Base-by-base conservation (phyloP, 2,888 invertebrate genomes). In the Osmoderma eremita region DNA sequence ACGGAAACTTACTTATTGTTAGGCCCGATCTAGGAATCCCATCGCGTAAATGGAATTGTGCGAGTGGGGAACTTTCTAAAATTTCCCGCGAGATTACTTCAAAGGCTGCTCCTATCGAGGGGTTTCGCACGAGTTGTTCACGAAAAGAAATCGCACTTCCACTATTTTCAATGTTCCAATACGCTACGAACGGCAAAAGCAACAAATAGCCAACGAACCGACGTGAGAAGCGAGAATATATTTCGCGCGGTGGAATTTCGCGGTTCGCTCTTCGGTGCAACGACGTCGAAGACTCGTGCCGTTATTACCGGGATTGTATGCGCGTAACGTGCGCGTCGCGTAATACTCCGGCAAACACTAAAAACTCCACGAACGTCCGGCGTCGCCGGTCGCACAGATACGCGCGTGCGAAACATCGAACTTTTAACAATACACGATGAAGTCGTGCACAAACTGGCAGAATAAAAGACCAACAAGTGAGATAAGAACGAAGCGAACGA, bases 341-440 rank as follows among this genome's bases (percentile, higher is more conserved):
- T 45, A 45, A 45, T 45, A 45, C 17, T 13, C 42, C 45, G 42
- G 58, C 45, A 45, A 45, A 58, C 30, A 58, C 58, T 58, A 58
- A 45, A 30, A 58, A 24, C 41, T 24, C 20, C 12, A 30, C 58
- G 42, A 58, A 58, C 24, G 42, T n/a, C 13, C 42, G 15, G 24
- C 24, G 30, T 30, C 30, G 13, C 15, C 58, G 58, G 10, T 58
- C 24, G 58, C 45, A 45, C 24, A 45, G 42, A 45, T 38, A 18
- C 22, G 58, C 58, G 58, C 58, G 58, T 58, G 58, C 58, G 58
- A 58, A 58, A 24, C 45, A 12, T 30, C 42, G 24, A 42, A 58
- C 42, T 58, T n/a, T 58, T 58, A 42, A 45, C 58, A 58, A 42
- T 58, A 48, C 13, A 58, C 24, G 30, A 20, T 30, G 30, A 6